These are phyloP conservation scores for Sarcophaga subvicina DNA, from an alignment of 2,888 invertebrate species.

Conservation along the genomic window DNA sequence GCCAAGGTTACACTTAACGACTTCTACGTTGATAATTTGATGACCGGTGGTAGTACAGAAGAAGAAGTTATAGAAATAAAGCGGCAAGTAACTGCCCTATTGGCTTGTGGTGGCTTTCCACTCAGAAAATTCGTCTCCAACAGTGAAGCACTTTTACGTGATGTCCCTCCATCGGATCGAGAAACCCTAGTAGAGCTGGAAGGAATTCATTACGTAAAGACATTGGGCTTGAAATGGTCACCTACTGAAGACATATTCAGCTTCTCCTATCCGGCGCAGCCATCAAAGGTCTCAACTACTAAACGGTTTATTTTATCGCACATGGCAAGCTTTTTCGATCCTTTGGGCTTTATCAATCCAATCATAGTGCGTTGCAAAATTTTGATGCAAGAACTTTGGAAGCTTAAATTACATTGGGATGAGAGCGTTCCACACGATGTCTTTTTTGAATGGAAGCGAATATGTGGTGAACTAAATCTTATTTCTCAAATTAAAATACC, in stretches of 20 bases:
- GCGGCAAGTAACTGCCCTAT: constrained; percentile 47
- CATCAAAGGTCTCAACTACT: too few relatives aligned
- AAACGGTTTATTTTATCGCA: too few relatives aligned
- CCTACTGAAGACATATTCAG: too few relatives aligned
- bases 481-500: constrained; percentile 9
- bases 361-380: constrained; percentile 57
- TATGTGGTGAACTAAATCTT: neutral
- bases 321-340: too few relatives aligned
- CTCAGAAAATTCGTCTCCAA: too few relatives aligned
- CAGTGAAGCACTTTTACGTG: too few relatives aligned
- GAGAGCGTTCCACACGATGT: constrained; percentile 53
- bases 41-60: constrained; percentile 58
- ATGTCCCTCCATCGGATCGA: too few relatives aligned
- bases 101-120: constrained; percentile 49
- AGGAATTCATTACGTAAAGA: too few relatives aligned
- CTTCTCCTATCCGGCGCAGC: too few relatives aligned
- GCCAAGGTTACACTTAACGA: constrained; percentile 50
- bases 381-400: constrained; percentile 55
- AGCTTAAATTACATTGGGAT: constrained; percentile 57
- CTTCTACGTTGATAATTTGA: constrained; percentile 70
- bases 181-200: too few relatives aligned
- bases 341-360: too few relatives aligned
- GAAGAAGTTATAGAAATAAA: constrained; percentile 60
- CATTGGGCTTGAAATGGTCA: too few relatives aligned
- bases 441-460: constrained; percentile 15